phyloP scores from a whole-genome alignment of 1,140 invertebrate species.

The Rhysida immarginata region DNA sequence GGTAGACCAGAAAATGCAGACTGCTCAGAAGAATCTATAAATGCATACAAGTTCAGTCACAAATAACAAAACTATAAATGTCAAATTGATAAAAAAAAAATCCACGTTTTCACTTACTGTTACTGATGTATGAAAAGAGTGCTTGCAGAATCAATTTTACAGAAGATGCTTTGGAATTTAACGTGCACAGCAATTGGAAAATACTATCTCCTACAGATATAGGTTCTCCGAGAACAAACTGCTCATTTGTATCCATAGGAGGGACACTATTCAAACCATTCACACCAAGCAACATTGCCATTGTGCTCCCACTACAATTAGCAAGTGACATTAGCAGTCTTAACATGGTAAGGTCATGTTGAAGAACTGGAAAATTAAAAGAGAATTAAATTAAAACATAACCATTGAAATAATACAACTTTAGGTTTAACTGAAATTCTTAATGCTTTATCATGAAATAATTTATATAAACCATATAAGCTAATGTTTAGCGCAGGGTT shows the following conservation, averaged over 20 bases:
- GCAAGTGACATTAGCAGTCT: constrained; percentile 43
- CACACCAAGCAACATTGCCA: constrained; percentile 25
- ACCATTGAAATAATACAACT: not conserved
- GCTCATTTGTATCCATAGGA: constrained; percentile 16
- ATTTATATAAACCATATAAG: no score
- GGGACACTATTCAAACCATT: constrained; percentile 20
- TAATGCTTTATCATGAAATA: no score
- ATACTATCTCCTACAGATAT: constrained; percentile 64
- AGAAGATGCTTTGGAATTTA: constrained; percentile 52
- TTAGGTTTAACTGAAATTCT: no score
- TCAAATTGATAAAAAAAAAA: not conserved
- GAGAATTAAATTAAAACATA: not conserved
- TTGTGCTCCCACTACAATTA: constrained; percentile 44
- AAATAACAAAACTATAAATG: not conserved
- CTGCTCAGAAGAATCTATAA: not conserved
- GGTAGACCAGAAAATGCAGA: constrained; percentile 2
- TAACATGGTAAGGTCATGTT: constrained; percentile 62
- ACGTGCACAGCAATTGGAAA: constrained; percentile 57
- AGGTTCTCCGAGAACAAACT: constrained; percentile 35
- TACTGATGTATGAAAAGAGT: constrained; percentile 52
- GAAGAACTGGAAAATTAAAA: constrained; percentile 40
- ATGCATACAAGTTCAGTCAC: not conserved
- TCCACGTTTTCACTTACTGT: constrained; percentile 27
- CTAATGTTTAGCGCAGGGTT: no score
- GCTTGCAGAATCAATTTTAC: constrained; percentile 54